A percentile compares a stretch with the other conserved stretches of the same genome.
phyloP scores from a whole-genome alignment of 1,140 invertebrate species.

The Amyelois transitella region DNA sequence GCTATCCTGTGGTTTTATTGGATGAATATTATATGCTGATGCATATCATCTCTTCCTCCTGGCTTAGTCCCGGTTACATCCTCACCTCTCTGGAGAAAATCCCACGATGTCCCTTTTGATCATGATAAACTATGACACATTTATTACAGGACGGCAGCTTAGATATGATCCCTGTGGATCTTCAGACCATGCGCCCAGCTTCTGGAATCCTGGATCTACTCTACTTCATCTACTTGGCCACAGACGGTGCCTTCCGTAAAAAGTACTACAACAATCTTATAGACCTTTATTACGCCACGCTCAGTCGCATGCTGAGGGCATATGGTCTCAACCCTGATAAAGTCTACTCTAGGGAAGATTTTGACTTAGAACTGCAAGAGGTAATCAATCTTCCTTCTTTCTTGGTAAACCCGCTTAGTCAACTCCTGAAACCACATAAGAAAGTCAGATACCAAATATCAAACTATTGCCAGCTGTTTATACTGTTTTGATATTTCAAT shows the following conservation, averaged over 20 bases:
- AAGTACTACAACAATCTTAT: constrained; percentile 53
- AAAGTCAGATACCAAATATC: too few relatives aligned
- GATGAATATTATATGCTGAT: too few relatives aligned
- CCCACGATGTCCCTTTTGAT: too few relatives aligned
- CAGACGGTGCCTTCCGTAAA: constrained; percentile 40
- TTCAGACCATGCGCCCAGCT: constrained; percentile 56
- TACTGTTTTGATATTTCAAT: too few relatives aligned
- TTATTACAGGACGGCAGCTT: constrained; percentile 25
- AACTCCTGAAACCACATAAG: too few relatives aligned
- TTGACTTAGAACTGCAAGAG: constrained; percentile 14
- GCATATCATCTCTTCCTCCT: too few relatives aligned
- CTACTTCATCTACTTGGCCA: constrained; percentile 67
- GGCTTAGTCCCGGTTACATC: too few relatives aligned
- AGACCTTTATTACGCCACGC: constrained; percentile 50
- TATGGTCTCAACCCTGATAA: constrained; percentile 3
- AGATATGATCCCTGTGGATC: constrained; percentile 59
- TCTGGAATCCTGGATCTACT: constrained; percentile 63
- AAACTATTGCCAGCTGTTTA: too few relatives aligned
- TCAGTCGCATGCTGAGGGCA: constrained; percentile 15
- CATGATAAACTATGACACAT: too few relatives aligned
- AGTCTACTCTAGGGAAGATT: constrained; percentile 8
- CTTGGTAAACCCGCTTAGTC: too few relatives aligned
- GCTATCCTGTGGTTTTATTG: too few relatives aligned
- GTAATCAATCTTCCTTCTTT: neutral
- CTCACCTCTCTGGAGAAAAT: too few relatives aligned